A percentile compares a stretch with the other conserved stretches of the same genome.
phyloP scores from a whole-genome alignment of 2,888 invertebrate species.

The Charanyca ferruginea region DNA sequence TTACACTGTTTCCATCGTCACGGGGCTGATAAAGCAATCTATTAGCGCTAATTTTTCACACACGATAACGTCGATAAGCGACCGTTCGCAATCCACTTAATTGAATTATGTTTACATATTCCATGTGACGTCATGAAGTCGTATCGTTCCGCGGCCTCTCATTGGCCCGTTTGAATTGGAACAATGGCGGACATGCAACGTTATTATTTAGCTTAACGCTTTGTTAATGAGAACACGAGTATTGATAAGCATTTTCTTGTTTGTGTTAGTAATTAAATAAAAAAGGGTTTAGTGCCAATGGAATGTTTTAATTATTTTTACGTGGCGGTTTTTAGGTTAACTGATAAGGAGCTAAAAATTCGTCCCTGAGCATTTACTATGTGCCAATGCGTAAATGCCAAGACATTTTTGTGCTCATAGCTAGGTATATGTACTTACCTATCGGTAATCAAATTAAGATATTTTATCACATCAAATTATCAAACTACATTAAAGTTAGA shows the following conservation, averaged over 20 bases:
- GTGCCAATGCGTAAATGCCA: conserved; percentile 24
- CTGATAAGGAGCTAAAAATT: conserved; percentile 7
- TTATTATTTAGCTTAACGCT: conserved; percentile 55
- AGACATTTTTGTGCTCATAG: conserved; percentile 21
- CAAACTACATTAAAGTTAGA: conserved; percentile 39
- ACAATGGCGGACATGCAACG: conserved; percentile 79
- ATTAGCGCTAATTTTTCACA: conserved; percentile 77
- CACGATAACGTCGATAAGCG: conserved; percentile 79
- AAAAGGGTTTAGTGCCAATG: neutral
- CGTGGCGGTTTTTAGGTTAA: neutral
- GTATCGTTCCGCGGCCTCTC: conserved; percentile 66
- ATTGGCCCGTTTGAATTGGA: conserved; percentile 80
- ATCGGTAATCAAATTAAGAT: conserved; percentile 52
- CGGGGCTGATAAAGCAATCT: conserved; percentile 76
- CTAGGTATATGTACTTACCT: neutral
- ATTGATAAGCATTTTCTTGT: conserved; percentile 58
- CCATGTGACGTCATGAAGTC: conserved; percentile 55
- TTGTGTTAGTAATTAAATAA: conserved; percentile 53
- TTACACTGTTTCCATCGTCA: conserved; percentile 58
- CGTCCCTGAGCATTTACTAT: neutral
- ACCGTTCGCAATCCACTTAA: conserved; percentile 76
- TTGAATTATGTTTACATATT: conserved; percentile 87
- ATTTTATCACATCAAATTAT: conserved; percentile 47
- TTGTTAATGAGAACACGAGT: conserved; percentile 60
- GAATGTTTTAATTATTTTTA: neutral